Evolutionary conservation across 2,888 invertebrate genomes (phyloP).

Genomic region (Apamea crenata): DNA sequence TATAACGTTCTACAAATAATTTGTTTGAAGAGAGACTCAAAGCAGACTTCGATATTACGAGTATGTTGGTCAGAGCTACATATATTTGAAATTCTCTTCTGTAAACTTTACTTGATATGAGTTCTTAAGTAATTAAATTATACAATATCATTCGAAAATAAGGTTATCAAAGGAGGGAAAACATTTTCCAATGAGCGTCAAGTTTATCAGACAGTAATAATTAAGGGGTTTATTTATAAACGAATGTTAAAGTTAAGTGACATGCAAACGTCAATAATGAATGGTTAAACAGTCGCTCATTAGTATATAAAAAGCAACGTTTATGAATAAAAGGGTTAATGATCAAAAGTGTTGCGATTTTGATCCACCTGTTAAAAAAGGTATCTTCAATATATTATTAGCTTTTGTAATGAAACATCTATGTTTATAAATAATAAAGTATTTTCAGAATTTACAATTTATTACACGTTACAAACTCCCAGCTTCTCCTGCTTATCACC

Average conservation of each 20-base stretch:
- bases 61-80: conserved; percentile 24
- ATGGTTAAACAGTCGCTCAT: too few species aligned
- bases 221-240: too few species aligned
- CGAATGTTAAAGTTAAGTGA: too few species aligned
- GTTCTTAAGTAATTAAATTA: conserved; percentile 13
- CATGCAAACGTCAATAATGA: too few species aligned
- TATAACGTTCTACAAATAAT: conserved; percentile 27
- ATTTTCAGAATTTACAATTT: conserved; percentile 54
- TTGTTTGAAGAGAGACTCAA: conserved; percentile 41
- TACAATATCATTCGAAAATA: neutral
- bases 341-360: too few species aligned
- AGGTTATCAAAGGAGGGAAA: neutral
- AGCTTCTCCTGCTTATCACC: conserved; percentile 15
- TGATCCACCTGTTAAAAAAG: neutral
- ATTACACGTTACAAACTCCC: conserved; percentile 46
- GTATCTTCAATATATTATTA: neutral
- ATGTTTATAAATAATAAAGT: neutral
- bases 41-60: conserved; percentile 34
- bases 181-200: neutral
- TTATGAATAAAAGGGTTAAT: neutral
- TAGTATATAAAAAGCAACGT: too few species aligned
- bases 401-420: too few species aligned
- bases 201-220: neutral
- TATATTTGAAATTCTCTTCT: conserved; percentile 25
- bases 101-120: conserved; percentile 4